phyloP scores from a whole-genome alignment of 1,140 invertebrate species.

The Marisa cornuarietis region DNA sequence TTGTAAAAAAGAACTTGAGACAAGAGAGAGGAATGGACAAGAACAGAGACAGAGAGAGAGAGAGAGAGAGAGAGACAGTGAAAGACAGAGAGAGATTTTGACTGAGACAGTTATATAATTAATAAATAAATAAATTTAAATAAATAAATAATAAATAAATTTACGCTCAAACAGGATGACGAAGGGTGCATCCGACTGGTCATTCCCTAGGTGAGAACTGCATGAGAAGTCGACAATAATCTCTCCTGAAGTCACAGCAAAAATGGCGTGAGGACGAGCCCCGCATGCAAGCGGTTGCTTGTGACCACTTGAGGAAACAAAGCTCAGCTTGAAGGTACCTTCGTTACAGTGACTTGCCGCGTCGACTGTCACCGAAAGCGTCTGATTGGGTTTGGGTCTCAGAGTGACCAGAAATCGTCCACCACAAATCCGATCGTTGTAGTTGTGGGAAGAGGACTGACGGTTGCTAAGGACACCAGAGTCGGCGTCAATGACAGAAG shows the following conservation, averaged over 20 bases:
- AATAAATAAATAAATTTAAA: no score
- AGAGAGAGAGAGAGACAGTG: not conserved
- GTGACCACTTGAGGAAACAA: not conserved
- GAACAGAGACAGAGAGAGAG: not conserved
- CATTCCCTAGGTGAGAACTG: no score
- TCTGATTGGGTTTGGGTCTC: not conserved
- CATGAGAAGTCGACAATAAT: not conserved
- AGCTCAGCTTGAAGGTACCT: not conserved
- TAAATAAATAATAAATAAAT: no score
- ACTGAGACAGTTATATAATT: no score
- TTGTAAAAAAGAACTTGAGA: not conserved
- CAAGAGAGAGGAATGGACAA: not conserved
- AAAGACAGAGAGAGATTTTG: no score
- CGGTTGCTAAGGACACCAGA: conserved; percentile 4
- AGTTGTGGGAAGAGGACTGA: not conserved
- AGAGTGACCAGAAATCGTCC: not conserved
- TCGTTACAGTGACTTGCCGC: not conserved
- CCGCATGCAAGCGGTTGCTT: not conserved
- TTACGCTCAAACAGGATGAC: no score
- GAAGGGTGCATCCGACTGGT: no score
- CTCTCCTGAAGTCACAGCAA: conserved; percentile 1
- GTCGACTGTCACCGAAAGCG: conserved; percentile 8
- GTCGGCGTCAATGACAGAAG: not conserved
- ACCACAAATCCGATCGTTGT: not conserved
- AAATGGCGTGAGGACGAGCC: not conserved